A percentile compares a stretch with the other conserved stretches of the same genome.
phyloP scores from a whole-genome alignment of 2,888 invertebrate genomes.

The Amaurobius ferox region DNA sequence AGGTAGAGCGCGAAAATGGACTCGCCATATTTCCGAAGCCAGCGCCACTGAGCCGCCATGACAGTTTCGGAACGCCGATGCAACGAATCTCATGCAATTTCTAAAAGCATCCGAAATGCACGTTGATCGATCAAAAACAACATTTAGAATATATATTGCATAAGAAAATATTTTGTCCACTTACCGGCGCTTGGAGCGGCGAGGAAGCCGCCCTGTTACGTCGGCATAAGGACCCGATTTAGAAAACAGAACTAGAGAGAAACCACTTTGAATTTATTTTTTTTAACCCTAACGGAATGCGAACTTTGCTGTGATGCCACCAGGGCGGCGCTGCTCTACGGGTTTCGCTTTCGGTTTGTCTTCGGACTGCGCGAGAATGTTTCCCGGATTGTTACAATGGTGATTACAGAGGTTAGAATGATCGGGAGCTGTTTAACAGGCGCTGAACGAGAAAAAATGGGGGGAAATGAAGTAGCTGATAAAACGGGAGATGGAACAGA shows the following conservation, averaged over 20 bases:
- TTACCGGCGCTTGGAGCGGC: not conserved
- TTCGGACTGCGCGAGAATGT: not conserved
- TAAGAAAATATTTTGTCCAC: not conserved
- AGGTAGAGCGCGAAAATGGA: conserved; percentile 35
- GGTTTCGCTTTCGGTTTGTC: not conserved
- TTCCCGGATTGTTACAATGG: conserved; percentile 1
- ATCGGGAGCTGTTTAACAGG: not conserved
- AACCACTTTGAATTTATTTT: not conserved
- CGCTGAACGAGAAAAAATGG: not conserved
- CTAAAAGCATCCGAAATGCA: not conserved
- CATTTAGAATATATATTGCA: not conserved
- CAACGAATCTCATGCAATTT: not conserved
- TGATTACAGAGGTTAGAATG: not conserved
- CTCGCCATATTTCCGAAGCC: conserved; percentile 28
- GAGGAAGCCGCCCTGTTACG: not conserved
- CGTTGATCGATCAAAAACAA: not conserved
- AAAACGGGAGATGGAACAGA: not conserved
- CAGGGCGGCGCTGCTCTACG: conserved; percentile 1
- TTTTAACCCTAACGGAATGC: not conserved
- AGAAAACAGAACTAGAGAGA: not conserved
- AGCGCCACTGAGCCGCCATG: conserved; percentile 63
- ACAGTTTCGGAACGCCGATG: conserved; percentile 22
- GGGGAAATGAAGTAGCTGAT: not conserved
- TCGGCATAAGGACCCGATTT: not conserved
- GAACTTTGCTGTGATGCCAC: not conserved